Evolutionary conservation across 2,888 invertebrate genomes (phyloP).

Genomic region (Lepas anatifera): DNA sequence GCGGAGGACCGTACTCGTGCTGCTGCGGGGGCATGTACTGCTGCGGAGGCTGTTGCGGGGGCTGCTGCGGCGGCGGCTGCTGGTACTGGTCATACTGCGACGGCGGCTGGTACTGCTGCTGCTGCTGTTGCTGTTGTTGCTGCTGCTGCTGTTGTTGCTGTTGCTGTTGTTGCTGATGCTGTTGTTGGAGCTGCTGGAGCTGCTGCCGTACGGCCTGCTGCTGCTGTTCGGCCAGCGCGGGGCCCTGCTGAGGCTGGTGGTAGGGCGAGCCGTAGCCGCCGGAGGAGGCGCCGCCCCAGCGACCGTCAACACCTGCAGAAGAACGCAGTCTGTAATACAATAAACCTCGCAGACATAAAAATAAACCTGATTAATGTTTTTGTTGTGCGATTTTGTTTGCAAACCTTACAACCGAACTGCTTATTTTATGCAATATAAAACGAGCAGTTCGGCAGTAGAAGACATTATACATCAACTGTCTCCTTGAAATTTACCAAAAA

Average conservation of each 20-base stretch:
- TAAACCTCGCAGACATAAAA: no score
- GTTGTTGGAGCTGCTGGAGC: slow-evolving; percentile 18
- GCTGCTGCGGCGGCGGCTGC: slow-evolving; percentile 35
- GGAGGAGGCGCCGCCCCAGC: slow-evolving; percentile 22
- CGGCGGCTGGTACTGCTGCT: slow-evolving; percentile 1
- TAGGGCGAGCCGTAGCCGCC: slow-evolving; percentile 14
- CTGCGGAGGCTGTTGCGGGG: slow-evolving; percentile 29
- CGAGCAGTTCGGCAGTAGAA: no score
- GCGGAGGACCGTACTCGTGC: slow-evolving; percentile 29
- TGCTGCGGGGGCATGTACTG: slow-evolving; percentile 16
- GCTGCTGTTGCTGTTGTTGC: slow-evolving; percentile 18
- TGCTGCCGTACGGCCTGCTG: slow-evolving; percentile 36
- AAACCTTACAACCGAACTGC: no score
- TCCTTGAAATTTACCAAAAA: no score
- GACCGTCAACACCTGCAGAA: slow-evolving; percentile 3
- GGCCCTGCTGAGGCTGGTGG: slow-evolving; percentile 27
- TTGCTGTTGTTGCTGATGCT: slow-evolving; percentile 27
- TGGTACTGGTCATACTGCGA: slow-evolving; percentile 18
- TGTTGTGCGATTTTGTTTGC: no score
- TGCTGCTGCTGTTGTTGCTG: slow-evolving; percentile 36
- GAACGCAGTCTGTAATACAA: no score
- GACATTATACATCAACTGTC: no score
- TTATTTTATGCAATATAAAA: no score
- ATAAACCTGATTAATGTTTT: no score
- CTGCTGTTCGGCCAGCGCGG: no score